phyloP scores from a whole-genome alignment of 2,888 invertebrate genomes.

The Heliconius sara region DNA sequence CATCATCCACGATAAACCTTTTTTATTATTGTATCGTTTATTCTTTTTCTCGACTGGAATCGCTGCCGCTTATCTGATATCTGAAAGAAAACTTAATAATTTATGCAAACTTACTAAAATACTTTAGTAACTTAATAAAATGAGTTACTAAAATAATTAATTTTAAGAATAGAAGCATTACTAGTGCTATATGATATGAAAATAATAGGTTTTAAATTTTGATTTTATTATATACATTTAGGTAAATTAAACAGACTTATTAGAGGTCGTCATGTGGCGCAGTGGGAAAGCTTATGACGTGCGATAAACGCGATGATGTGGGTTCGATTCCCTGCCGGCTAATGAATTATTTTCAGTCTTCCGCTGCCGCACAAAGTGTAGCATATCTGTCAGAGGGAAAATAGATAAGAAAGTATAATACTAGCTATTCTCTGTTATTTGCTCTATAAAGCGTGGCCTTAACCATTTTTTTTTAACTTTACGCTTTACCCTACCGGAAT shows the following conservation, averaged over 20 bases:
- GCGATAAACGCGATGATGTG: not conserved
- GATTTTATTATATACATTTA: too few species aligned
- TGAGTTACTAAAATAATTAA: not conserved
- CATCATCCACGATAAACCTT: constrained; percentile 53
- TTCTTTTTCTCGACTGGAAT: constrained; percentile 24
- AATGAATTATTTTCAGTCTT: too few species aligned
- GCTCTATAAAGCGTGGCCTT: too few species aligned
- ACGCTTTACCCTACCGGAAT: too few species aligned
- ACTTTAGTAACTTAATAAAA: too few species aligned
- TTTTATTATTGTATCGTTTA: constrained; percentile 47
- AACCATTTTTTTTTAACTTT: too few species aligned
- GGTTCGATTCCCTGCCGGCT: not conserved
- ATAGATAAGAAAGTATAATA: too few species aligned
- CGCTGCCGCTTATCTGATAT: not conserved
- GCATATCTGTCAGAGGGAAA: too few species aligned
- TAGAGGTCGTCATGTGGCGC: not conserved
- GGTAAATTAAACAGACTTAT: not conserved
- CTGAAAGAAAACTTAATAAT: not conserved
- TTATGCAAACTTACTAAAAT: not conserved
- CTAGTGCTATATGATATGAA: not conserved
- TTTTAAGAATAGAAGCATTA: not conserved
- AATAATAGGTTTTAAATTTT: too few species aligned
- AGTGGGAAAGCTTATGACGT: not conserved
- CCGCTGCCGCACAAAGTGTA: too few species aligned
- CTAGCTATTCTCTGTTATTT: too few species aligned